Evolutionary conservation across 2,797 vertebrate genomes (phyloP).

Genomic region (Simalia tracyae): DNA sequence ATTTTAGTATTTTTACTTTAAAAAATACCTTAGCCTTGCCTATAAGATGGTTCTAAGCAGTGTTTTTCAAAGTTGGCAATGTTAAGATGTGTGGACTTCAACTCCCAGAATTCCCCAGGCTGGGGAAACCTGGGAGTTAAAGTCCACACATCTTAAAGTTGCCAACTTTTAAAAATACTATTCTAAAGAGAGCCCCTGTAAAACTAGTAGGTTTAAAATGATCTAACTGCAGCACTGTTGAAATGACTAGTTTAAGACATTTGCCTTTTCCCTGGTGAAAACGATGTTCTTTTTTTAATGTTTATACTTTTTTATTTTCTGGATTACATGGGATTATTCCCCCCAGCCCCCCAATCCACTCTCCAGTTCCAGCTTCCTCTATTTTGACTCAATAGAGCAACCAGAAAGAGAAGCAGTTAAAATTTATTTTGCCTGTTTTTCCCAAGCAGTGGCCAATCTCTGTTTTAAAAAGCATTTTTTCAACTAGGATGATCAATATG

Average conservation of each 20-base stretch:
- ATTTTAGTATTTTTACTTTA: not conserved
- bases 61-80: not conserved
- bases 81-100: not conserved
- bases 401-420: not conserved
- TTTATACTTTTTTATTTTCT: not conserved
- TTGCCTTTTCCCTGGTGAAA: not conserved
- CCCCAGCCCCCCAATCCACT: not conserved
- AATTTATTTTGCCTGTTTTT: not conserved
- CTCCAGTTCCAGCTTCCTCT: not conserved
- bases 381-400: not conserved
- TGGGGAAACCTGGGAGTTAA: no score
- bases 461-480: not conserved
- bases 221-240: not conserved
- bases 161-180: no score
- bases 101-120: not conserved
- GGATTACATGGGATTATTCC: not conserved
- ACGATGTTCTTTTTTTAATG: not conserved
- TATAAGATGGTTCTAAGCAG: not conserved
- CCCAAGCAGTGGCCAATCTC: not conserved
- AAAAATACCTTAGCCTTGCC: not conserved
- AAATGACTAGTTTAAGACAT: not conserved
- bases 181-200: no score
- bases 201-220: no score
- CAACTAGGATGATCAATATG: conserved; percentile 22
- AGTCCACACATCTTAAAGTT: no score